Percentiles rank a stretch among this genome's conserved stretches.
These are phyloP conservation scores for Philhelius pedissequus DNA, from an alignment of 2,888 invertebrate species.

Conservation along the genomic window DNA sequence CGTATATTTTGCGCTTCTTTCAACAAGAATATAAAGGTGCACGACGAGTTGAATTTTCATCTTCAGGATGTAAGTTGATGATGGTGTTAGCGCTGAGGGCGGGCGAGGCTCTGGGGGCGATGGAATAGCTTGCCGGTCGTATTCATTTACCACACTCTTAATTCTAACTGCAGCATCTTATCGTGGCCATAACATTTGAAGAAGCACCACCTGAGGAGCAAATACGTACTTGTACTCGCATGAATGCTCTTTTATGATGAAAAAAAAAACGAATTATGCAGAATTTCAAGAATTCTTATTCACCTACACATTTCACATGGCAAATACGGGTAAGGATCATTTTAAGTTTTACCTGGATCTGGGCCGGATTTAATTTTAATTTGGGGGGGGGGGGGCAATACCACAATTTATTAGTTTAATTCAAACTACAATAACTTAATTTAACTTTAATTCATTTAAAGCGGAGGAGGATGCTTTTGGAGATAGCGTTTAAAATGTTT, in stretches of 20 bases:
- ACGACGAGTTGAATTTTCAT: conserved; percentile 4
- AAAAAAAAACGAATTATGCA: neutral
- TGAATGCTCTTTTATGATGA: conserved; percentile 12
- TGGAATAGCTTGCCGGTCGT: neutral
- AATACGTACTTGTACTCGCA: conserved; percentile 3
- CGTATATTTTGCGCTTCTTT: neutral
- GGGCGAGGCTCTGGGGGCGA: neutral
- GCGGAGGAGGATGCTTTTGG: too few species aligned
- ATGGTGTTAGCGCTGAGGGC: neutral
- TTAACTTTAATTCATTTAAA: too few species aligned
- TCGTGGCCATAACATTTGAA: conserved; percentile 23
- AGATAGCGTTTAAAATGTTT: too few species aligned
- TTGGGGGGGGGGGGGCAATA: too few species aligned
- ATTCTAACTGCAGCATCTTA: neutral
- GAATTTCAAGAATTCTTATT: neutral
- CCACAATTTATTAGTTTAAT: too few species aligned
- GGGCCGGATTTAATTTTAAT: neutral
- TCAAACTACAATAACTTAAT: too few species aligned
- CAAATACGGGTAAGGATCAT: neutral
- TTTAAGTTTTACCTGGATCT: neutral
- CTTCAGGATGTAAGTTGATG: conserved; percentile 3
- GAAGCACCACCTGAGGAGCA: conserved; percentile 2
- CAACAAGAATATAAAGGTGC: conserved; percentile 17
- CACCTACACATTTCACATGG: neutral
- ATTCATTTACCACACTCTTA: neutral